A percentile compares a stretch with the other conserved stretches of the same genome.
phyloP scores from a whole-genome alignment of 2,888 invertebrate genomes.

The Oscheius sp. region DNA sequence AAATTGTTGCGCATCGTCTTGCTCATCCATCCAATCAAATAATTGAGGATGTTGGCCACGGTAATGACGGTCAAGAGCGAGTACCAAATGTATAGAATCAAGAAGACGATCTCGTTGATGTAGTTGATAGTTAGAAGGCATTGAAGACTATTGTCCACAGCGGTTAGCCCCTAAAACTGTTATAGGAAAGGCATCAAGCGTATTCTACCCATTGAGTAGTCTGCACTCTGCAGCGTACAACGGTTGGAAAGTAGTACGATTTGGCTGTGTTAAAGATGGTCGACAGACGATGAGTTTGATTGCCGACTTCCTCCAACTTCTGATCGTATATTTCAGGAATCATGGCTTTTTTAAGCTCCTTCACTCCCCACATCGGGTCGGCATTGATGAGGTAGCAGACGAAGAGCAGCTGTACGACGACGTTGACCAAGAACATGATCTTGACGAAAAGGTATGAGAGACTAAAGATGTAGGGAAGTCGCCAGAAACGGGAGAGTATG shows the following conservation, averaged over 20 bases:
- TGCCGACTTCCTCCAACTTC: not conserved
- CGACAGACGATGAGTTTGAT: not conserved
- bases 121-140: conserved; percentile 12
- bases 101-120: conserved; percentile 8
- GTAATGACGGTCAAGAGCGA: not conserved
- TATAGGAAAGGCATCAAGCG: not conserved
- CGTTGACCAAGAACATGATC: not conserved
- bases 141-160: not conserved
- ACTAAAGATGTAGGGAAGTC: not conserved
- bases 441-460: not conserved
- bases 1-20: not conserved
- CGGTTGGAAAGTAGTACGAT: not conserved
- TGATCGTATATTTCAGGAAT: not conserved
- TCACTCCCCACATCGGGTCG: conserved; percentile 4
- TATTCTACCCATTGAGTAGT: not conserved
- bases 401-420: not conserved
- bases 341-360: not conserved
- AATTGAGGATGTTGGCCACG: not conserved
- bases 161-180: not conserved
- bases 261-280: not conserved
- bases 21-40: not conserved
- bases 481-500: not conserved
- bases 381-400: not conserved
- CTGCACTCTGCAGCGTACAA: not conserved
- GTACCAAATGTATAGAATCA: conserved; percentile 12